Conservation (phyloP, 2,113 vertebrate genomes). For the Serilophus lunatus region DNA sequence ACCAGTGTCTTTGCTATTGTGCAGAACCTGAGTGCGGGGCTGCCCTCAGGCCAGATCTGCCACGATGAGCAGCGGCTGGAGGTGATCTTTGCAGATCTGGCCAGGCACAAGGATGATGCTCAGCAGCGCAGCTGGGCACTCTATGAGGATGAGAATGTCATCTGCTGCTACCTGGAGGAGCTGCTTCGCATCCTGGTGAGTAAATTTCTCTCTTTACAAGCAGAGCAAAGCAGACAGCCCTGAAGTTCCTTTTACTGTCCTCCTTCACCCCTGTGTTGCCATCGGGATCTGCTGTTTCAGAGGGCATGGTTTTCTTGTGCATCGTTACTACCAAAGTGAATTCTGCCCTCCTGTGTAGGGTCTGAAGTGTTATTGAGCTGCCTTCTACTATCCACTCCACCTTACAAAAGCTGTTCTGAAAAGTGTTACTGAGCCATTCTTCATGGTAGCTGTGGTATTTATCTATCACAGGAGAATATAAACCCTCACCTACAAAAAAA, state of each 20-base stretch:
- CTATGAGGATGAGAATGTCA: conserved; percentile 80
- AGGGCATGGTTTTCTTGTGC: neutral
- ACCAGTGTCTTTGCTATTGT: neutral
- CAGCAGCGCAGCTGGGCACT: conserved; percentile 94
- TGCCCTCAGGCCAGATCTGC: conserved; percentile 93
- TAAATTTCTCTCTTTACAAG: neutral
- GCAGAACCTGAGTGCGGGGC: conserved; percentile 81
- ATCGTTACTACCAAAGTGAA: neutral
- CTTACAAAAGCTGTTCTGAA: neutral
- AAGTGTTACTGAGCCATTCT: neutral
- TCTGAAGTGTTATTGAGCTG: neutral
- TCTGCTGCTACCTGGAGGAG: conserved; percentile 83
- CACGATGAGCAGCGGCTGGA: conserved; percentile 94
- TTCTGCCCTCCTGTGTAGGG: neutral
- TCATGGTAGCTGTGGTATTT: neutral
- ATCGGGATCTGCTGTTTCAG: neutral
- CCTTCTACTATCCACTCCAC: neutral
- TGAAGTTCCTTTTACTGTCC: neutral
- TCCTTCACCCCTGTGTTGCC: neutral
- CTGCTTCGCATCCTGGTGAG: conserved; percentile 92
- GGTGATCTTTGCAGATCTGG: conserved; percentile 93
- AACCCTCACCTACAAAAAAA: neutral
- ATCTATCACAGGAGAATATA: neutral
- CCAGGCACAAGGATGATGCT: conserved; percentile 88
- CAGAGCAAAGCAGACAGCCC: neutral